A percentile compares a stretch with the other conserved stretches of the same genome.
Conservation (phyloP, 2,113 vertebrate genomes). For the Solea solea region DNA sequence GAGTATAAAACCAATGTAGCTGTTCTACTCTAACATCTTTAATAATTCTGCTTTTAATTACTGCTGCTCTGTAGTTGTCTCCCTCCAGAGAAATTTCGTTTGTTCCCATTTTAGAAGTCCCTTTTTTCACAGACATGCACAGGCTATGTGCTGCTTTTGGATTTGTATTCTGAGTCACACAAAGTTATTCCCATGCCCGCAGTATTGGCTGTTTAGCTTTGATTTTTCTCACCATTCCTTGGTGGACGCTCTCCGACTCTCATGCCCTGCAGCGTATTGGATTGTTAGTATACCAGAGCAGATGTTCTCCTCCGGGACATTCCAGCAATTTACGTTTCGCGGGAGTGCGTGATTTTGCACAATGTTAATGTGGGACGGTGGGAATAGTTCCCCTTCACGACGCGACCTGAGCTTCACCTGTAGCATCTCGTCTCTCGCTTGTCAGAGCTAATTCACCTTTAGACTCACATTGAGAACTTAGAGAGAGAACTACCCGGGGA, state of each 20-base stretch:
- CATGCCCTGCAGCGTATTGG: conserved; percentile 12
- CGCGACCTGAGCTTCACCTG: conserved; percentile 11
- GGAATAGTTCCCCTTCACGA: conserved; percentile 19
- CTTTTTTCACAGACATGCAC: conserved; percentile 37
- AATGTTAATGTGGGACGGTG: conserved; percentile 5
- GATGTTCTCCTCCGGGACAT: conserved; percentile 51
- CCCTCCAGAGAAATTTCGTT: conserved; percentile 21
- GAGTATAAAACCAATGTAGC: too few relatives aligned
- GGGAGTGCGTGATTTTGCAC: background rate
- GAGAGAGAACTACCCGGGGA: background rate
- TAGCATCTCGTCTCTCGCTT: background rate
- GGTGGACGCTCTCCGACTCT: conserved; percentile 1
- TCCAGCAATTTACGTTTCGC: background rate
- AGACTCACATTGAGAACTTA: conserved; percentile 2
- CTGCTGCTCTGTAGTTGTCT: background rate
- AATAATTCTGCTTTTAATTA: conserved; percentile 7
- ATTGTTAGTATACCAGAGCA: conserved; percentile 16
- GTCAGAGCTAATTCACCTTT: conserved; percentile 19
- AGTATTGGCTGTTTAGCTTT: conserved; percentile 32
- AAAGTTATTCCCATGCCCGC: conserved; percentile 25
- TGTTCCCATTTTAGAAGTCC: conserved; percentile 19
- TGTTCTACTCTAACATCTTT: background rate
- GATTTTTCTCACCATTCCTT: conserved; percentile 32
- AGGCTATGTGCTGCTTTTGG: conserved; percentile 1
- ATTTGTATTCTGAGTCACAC: conserved; percentile 41